Evolutionary conservation across 2,888 invertebrate genomes (phyloP), one percentile per base, ranked within the genome.

Genomic region (Phyllotreta striolata): DNA sequence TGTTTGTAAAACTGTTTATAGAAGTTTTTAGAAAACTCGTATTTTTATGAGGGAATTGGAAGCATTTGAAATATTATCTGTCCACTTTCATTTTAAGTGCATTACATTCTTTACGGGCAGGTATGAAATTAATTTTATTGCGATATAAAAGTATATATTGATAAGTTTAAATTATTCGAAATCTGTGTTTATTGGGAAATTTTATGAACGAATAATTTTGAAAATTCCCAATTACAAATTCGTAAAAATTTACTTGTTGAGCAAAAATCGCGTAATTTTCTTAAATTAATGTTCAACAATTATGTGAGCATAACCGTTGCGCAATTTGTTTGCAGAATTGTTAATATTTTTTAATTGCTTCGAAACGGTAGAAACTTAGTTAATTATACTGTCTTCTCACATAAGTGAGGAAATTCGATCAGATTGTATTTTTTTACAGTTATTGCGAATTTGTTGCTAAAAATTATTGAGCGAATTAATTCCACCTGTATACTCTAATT

Each of bases 241-340:
- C 34, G 4, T 47, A 9, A 47, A 24, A 24, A 24, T 24, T 47
- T 47, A 24, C 12, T 44, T 44, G 14, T 49, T 49, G 35, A 6
- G 49, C 10, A 57, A 43, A 55, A 41, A 47, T 46, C 34, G 38
- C 40, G 40, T 14, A 47, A 39, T 51, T 59, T 40, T 58, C 24
- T 59, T 5, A 59, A 59, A 58, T 49, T 47, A 58, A 58, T 41
- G 10, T 24, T 13, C 37, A 41, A 59, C 59, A 59, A 59, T 59
- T 59, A 59, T 51, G 51, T 37, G 59, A 59, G 49, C 47, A 10
- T 34, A 51, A 58, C 14, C 49, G 43, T 59, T 46, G 34, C 59
- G 35, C 38, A 59, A 51, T 10, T 24, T 24, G 9, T 13, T 41
- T 38, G 35, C 47, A 14, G 41, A 10, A 58, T 34, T 58, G 40